phyloP scores from a whole-genome alignment of 2,797 vertebrate genomes.

The Simalia tracyae region DNA sequence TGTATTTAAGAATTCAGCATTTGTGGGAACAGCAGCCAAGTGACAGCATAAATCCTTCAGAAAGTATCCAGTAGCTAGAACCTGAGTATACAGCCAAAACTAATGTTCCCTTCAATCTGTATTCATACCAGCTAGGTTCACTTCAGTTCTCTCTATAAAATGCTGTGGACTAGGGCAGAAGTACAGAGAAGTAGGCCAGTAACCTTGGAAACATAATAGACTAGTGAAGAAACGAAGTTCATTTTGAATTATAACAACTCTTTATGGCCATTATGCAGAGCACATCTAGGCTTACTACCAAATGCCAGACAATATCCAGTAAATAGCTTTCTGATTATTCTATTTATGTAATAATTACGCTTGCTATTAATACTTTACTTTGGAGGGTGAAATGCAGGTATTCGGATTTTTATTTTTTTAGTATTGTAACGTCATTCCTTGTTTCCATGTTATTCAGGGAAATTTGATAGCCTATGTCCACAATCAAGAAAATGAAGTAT shows the following conservation, averaged over 20 bases:
- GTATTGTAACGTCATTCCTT: neutral
- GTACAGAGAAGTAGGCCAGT: slow-evolving; percentile 25
- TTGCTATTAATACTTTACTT: neutral
- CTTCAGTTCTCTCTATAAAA: slow-evolving; percentile 17
- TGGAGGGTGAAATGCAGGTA: too few species aligned
- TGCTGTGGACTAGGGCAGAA: slow-evolving; percentile 28
- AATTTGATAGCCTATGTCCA: neutral
- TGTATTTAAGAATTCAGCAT: slow-evolving; percentile 62
- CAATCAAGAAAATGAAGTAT: neutral
- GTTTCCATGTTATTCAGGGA: neutral
- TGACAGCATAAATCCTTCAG: slow-evolving; percentile 51
- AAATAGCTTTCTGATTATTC: neutral
- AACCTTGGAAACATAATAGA: slow-evolving; percentile 25
- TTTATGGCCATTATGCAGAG: slow-evolving; percentile 13
- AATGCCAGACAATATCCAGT: neutral
- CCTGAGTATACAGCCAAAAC: slow-evolving; percentile 44
- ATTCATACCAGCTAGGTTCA: slow-evolving; percentile 15
- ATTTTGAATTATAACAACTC: slow-evolving; percentile 23
- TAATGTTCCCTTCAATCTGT: slow-evolving; percentile 41
- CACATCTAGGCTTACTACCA: slow-evolving; percentile 25
- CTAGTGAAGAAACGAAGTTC: slow-evolving; percentile 14
- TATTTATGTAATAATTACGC: neutral
- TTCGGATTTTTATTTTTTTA: neutral
- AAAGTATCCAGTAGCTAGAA: slow-evolving; percentile 54
- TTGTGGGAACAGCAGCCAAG: slow-evolving; percentile 50